Conservation (phyloP, 2,797 vertebrate species). For the Sternarchorhynchus goeldii region DNA sequence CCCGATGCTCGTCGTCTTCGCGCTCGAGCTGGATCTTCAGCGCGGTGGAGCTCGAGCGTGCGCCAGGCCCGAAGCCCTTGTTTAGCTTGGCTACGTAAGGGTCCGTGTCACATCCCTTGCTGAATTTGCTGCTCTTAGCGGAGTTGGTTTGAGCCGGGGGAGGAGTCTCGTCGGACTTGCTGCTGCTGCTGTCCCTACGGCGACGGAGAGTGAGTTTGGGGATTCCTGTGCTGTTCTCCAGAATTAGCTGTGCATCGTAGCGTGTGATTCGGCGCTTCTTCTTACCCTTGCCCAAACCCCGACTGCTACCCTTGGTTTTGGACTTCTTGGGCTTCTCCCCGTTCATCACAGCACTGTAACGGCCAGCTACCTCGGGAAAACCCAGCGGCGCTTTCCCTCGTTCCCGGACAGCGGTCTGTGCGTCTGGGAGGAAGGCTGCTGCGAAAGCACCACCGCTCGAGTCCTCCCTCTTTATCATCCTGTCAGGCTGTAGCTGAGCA, state of each 20-base stretch:
- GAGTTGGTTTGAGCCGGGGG: constrained; percentile 66
- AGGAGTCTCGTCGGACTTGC: constrained; percentile 78
- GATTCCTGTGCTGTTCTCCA: constrained; percentile 97
- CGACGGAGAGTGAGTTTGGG: constrained; percentile 96
- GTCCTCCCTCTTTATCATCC: constrained; percentile 80
- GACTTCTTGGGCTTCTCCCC: constrained; percentile 31
- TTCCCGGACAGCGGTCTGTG: constrained; percentile 69
- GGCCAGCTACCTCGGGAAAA: constrained; percentile 73
- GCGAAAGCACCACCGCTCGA: constrained; percentile 46
- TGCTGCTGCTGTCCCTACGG: constrained; percentile 93
- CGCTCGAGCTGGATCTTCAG: constrained; percentile 95
- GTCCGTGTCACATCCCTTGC: constrained; percentile 92
- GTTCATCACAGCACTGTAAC: constrained; percentile 70
- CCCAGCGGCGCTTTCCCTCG: constrained; percentile 68
- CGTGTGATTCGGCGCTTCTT: constrained; percentile 93
- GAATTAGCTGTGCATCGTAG: constrained; percentile 95
- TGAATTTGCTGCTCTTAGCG: constrained; percentile 96
- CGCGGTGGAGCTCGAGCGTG: constrained; percentile 87
- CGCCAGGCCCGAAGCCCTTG: constrained; percentile 83
- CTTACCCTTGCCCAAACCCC: constrained; percentile 81
- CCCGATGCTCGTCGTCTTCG: constrained; percentile 78
- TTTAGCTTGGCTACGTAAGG: constrained; percentile 94
- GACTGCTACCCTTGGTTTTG: constrained; percentile 31
- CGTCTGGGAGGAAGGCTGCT: background rate
- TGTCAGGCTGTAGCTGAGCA: constrained; percentile 57